A percentile compares a stretch with the other conserved stretches of the same genome.
Conservation (phyloP, 2,797 vertebrate species). For the Manis crassicaudata region DNA sequence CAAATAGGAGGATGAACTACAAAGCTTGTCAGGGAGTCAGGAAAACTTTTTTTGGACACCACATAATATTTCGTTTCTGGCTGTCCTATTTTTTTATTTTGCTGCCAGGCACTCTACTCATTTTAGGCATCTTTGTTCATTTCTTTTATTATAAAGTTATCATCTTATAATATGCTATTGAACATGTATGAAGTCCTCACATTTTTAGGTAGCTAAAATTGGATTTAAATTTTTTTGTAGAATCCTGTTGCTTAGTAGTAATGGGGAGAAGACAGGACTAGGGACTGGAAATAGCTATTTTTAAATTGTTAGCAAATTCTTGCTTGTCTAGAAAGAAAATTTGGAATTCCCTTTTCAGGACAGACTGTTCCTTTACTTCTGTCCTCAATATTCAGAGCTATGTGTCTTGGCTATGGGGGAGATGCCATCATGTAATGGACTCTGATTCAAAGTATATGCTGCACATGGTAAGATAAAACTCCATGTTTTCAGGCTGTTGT, state of each 20-base stretch:
- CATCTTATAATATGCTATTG: conserved; percentile 14
- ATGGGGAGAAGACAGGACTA: neutral
- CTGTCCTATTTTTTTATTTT: conserved; percentile 31
- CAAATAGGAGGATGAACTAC: conserved; percentile 9
- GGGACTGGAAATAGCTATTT: neutral
- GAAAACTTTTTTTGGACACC: neutral
- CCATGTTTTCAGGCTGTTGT: neutral
- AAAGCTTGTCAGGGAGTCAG: conserved; percentile 2
- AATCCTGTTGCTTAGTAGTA: neutral
- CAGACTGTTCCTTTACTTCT: neutral
- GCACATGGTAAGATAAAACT: neutral
- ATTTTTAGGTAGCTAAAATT: conserved; percentile 43
- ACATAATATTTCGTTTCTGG: conserved; percentile 32
- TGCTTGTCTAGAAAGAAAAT: neutral
- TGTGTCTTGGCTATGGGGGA: neutral
- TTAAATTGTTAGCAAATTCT: conserved; percentile 45
- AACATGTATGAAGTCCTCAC: neutral
- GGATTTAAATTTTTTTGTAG: conserved; percentile 39
- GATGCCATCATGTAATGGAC: neutral
- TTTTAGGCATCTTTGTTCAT: conserved; percentile 29
- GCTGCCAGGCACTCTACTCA: conserved; percentile 1
- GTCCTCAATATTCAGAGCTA: neutral
- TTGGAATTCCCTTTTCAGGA: conserved; percentile 41
- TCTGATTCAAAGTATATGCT: neutral
- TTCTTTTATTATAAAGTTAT: conserved; percentile 44